Evolutionary conservation across 2,888 invertebrate genomes (phyloP).

Genomic region (Tiliacea aurago): DNA sequence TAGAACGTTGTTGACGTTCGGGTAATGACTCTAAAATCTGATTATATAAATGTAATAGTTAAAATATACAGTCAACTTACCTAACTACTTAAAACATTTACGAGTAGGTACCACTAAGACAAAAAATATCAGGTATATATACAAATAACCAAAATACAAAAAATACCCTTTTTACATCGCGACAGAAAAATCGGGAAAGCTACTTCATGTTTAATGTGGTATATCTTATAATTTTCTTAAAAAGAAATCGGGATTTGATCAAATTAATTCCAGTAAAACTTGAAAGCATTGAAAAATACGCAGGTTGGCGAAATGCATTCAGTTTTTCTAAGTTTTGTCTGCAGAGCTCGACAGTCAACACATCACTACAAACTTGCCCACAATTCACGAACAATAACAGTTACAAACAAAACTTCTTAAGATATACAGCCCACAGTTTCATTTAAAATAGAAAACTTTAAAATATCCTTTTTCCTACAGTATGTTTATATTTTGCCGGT

Average conservation of each 20-base stretch:
- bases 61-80: neutral
- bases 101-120: no score
- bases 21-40: conserved; percentile 37
- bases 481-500: conserved; percentile 83
- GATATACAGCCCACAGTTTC: conserved; percentile 62
- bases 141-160: neutral
- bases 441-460: conserved; percentile 66
- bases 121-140: neutral
- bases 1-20: conserved; percentile 31
- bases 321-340: conserved; percentile 1
- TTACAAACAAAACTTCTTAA: conserved; percentile 56
- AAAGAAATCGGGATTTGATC: neutral
- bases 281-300: neutral
- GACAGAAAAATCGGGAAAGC: no score
- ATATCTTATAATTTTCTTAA: neutral
- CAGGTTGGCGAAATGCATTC: neutral
- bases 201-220: neutral
- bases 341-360: conserved; percentile 37
- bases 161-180: neutral
- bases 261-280: neutral
- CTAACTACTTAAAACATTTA: no score
- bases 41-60: conserved; percentile 26
- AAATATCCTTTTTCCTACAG: conserved; percentile 65
- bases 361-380: conserved; percentile 45
- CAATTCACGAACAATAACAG: conserved; percentile 61